These are phyloP conservation scores for Myotis vivesi DNA, from an alignment of 2,797 vertebrate species.

Conservation along the genomic window DNA sequence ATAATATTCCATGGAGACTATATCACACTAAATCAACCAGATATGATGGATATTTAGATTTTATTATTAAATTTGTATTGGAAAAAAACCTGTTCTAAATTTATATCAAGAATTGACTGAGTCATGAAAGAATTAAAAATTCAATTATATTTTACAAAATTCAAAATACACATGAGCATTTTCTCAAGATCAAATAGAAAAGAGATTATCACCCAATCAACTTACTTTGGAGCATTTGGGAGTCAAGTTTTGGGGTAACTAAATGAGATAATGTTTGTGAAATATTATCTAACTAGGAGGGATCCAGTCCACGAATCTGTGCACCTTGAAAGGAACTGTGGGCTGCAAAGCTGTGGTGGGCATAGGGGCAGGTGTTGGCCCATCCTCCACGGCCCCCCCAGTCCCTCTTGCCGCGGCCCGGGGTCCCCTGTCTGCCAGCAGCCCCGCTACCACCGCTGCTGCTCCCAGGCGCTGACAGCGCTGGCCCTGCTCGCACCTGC, in stretches of 20 bases:
- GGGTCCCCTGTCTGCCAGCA: too few species aligned
- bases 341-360: too few species aligned
- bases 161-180: neutral
- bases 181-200: conserved; percentile 3
- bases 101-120: neutral
- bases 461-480: rapidly evolving
- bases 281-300: neutral
- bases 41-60: neutral
- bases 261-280: neutral
- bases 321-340: too few species aligned
- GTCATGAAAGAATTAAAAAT: neutral
- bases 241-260: neutral
- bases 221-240: neutral
- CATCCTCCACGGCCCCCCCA: too few species aligned
- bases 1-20: neutral
- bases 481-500: too few species aligned
- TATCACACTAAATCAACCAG: neutral
- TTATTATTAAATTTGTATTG: neutral
- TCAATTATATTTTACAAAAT: neutral
- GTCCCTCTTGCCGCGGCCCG: too few species aligned
- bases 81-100: neutral
- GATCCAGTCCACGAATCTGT: too few species aligned
- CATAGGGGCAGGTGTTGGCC: too few species aligned
- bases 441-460: too few species aligned
- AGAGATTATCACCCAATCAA: neutral